These are phyloP conservation scores for Schrankia costaestrigalis DNA, from an alignment of 2,888 invertebrate species.

Conservation along the genomic window DNA sequence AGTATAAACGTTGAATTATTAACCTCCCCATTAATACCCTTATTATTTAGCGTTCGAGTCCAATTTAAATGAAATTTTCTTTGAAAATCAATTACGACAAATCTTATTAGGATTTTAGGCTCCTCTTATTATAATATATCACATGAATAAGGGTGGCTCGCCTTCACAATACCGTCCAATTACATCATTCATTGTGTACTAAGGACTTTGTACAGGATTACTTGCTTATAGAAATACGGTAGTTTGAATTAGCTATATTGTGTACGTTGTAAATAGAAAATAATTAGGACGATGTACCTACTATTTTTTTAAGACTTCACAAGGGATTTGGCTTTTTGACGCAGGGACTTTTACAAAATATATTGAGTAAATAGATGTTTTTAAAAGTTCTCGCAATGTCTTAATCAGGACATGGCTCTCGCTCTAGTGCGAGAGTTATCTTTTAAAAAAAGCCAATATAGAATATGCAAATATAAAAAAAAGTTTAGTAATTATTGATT, in stretches of 20 bases:
- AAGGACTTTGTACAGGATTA: constrained; percentile 15
- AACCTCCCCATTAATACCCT: no score
- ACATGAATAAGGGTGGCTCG: constrained; percentile 23
- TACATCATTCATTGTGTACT: constrained; percentile 21
- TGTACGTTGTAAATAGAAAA: constrained; percentile 12
- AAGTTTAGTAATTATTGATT: no score
- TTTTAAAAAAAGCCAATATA: no score
- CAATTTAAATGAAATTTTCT: constrained; percentile 32
- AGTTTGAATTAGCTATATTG: constrained; percentile 14
- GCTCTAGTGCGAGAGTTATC: no score
- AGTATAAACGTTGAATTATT: constrained; percentile 25
- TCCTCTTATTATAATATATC: constrained; percentile 16
- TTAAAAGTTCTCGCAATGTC: no score
- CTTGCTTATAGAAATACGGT: constrained; percentile 16
- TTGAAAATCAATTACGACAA: constrained; percentile 37
- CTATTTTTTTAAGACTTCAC: no score
- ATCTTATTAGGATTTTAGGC: constrained; percentile 30
- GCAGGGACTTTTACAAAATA: no score
- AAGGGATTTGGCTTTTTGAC: no score
- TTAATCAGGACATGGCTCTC: no score
- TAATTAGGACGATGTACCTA: background rate
- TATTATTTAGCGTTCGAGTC: constrained; percentile 25
- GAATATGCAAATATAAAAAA: no score
- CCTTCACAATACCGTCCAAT: constrained; percentile 27
- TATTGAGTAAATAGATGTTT: no score